These are phyloP conservation scores for Numenius arquata DNA, from an alignment of 2,113 vertebrate species.

Conservation along the genomic window DNA sequence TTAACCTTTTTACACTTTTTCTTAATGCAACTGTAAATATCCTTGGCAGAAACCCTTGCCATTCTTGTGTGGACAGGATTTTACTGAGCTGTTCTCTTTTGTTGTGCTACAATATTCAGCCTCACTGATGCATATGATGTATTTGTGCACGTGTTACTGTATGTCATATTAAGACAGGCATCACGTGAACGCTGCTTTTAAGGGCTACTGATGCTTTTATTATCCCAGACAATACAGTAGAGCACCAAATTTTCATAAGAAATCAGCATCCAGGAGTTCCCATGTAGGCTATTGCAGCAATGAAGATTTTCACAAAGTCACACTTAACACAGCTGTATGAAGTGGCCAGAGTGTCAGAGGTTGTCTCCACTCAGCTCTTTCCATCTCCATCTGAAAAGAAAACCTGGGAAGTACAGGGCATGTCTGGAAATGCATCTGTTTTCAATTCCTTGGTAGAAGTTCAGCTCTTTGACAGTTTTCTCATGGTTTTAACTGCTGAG, in stretches of 20 bases:
- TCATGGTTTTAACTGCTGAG: not conserved
- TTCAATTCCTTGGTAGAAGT: not conserved
- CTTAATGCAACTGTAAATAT: not conserved
- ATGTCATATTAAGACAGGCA: not conserved
- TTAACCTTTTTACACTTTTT: not conserved
- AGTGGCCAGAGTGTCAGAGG: not conserved
- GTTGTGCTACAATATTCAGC: not conserved
- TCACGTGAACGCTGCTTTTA: not conserved
- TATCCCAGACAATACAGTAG: not conserved
- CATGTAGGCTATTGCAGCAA: not conserved
- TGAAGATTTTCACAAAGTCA: not conserved
- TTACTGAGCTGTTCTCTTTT: not conserved
- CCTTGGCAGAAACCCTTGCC: not conserved
- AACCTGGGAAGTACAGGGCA: not conserved
- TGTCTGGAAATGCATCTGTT: not conserved
- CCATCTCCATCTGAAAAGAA: not conserved
- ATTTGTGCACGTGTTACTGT: not conserved
- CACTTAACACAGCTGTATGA: not conserved
- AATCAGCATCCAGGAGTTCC: not conserved
- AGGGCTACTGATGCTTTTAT: not conserved
- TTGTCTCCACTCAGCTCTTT: not conserved
- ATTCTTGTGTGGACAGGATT: not conserved
- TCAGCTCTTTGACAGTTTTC: not conserved
- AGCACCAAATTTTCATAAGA: not conserved
- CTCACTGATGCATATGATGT: not conserved